A percentile compares a stretch with the other conserved stretches of the same genome.
These are phyloP conservation scores for Neosilurus hyrtlii DNA, from an alignment of 2,797 vertebrate genomes.

Conservation along the genomic window DNA sequence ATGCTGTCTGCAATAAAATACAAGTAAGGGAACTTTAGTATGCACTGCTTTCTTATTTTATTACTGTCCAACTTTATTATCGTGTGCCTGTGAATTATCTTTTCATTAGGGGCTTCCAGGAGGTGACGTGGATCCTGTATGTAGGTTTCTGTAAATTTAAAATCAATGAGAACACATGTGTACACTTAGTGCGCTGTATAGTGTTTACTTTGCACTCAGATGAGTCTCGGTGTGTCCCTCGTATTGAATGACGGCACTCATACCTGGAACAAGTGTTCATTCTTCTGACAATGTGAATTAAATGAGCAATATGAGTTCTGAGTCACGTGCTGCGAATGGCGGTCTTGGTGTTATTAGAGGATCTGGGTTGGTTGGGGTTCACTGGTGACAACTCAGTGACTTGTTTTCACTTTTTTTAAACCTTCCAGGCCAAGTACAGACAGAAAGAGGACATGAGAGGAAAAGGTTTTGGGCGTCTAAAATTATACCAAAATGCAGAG, in stretches of 20 bases:
- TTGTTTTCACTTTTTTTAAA: neutral
- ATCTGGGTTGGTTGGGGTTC: neutral
- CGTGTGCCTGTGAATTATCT: neutral
- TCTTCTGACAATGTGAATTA: neutral
- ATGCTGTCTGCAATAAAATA: too few species aligned
- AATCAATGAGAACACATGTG: constrained; percentile 14
- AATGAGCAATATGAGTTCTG: constrained; percentile 1
- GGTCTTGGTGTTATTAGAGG: neutral
- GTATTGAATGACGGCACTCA: constrained; percentile 32
- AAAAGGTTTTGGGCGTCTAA: neutral
- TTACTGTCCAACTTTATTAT: neutral
- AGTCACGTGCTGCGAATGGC: constrained; percentile 3
- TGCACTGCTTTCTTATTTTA: too few species aligned
- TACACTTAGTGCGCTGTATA: neutral
- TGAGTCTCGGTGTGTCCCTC: constrained; percentile 1
- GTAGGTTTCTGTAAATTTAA: constrained; percentile 11
- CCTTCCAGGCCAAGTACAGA: neutral
- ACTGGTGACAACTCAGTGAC: neutral
- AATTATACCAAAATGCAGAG: neutral
- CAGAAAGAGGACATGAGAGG: neutral
- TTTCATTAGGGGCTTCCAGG: constrained; percentile 3
- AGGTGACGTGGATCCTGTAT: neutral
- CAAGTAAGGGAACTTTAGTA: too few species aligned
- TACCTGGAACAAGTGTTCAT: constrained; percentile 23
- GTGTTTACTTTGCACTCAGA: constrained; percentile 27